A percentile compares a stretch with the other conserved stretches of the same genome.
Evolutionary conservation across 2,797 vertebrate genomes (phyloP).

Genomic region (Cynodonichthys magdalenae): DNA sequence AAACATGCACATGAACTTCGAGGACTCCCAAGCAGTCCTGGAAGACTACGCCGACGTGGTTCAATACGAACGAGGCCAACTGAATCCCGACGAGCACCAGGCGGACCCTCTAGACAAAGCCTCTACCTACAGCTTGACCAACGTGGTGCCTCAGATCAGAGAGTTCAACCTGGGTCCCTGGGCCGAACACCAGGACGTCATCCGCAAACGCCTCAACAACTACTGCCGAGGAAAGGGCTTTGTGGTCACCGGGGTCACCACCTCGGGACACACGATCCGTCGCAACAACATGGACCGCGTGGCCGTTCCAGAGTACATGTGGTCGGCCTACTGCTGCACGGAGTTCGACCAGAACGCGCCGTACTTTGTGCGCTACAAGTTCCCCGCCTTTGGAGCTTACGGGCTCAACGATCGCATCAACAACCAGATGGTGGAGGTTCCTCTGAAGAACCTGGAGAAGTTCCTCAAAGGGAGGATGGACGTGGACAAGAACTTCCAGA

Average conservation of each 20-base stretch:
- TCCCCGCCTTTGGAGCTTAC: conserved; percentile 74
- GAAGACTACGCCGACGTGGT: conserved; percentile 76
- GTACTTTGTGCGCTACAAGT: conserved; percentile 77
- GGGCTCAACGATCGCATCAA: conserved; percentile 74
- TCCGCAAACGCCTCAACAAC: conserved; percentile 80
- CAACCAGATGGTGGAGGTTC: conserved; percentile 77
- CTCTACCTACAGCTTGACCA: conserved; percentile 77
- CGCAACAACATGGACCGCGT: conserved; percentile 74
- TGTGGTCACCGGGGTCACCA: conserved; percentile 74
- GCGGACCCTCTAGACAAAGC: conserved; percentile 74
- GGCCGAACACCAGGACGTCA: conserved; percentile 62
- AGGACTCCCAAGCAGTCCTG: conserved; percentile 76
- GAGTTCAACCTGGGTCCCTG: conserved; percentile 76
- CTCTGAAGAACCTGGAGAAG: conserved; percentile 77
- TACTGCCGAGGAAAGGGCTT: conserved; percentile 75
- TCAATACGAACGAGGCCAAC: conserved; percentile 74
- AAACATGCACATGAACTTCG: conserved; percentile 78
- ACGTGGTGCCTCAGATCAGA: conserved; percentile 74
- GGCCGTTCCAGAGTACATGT: conserved; percentile 76
- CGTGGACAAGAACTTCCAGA: conserved; percentile 81
- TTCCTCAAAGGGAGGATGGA: conserved; percentile 77
- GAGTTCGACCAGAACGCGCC: conserved; percentile 78
- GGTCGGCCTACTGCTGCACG: conserved; percentile 79
- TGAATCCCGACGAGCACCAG: conserved; percentile 77
- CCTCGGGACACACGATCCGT: conserved; percentile 74